Base-by-base conservation (phyloP, 2,797 vertebrate genomes). In the Helostoma temminkii region DNA sequence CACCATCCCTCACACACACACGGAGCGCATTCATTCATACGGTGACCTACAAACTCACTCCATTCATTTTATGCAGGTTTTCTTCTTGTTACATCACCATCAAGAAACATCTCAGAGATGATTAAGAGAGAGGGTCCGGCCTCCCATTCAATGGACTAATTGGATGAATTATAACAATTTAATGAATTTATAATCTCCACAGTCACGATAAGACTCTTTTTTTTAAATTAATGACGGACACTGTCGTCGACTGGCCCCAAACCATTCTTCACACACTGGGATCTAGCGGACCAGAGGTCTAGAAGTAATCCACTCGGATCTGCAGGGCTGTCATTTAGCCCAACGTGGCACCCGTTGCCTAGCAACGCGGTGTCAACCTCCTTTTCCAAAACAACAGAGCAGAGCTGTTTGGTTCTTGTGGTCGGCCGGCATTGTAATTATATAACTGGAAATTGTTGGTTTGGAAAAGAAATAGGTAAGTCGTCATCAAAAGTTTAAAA, bases 321-420 rank as follows among this genome's bases (percentile, higher is more conserved):
- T 43, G 21, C 15, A 1, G 9, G 9, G 41, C 39, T 19, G 7
- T 4, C 9, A 21, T 9, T 19, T 28, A 41, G 58, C 25, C n/a
- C 30, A 49, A 67, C 53, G 55, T 77, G 64, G 39, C 62, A 58
- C 16, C 25, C 26, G 90, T 94, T 82, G 84, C 91, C 58, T 85
- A 87, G 93, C 89, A 93, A 93, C 92, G 46, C 12, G 10, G 22
- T 30, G 76, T 81, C 85, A 84, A 74, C 76, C 42, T 76, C n/a
- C 47, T 42, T 71, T 72, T 56, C 59, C 69, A 59, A 83, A 86
- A 92, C n/a, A n/a, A n/a, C n/a, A n/a, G n/a, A n/a, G n/a, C n/a
- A n/a, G n/a, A n/a, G 30, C 6, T 12, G 39, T 9, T 21, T 22
- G 39, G 8, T 36, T 60, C 18, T 3, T 46, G n/a, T 62, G n/a